A percentile compares a stretch with the other conserved stretches of the same genome.
These are phyloP conservation scores for Zaprionus ornatus DNA, from an alignment of 1,140 invertebrate species.

Conservation along the genomic window DNA sequence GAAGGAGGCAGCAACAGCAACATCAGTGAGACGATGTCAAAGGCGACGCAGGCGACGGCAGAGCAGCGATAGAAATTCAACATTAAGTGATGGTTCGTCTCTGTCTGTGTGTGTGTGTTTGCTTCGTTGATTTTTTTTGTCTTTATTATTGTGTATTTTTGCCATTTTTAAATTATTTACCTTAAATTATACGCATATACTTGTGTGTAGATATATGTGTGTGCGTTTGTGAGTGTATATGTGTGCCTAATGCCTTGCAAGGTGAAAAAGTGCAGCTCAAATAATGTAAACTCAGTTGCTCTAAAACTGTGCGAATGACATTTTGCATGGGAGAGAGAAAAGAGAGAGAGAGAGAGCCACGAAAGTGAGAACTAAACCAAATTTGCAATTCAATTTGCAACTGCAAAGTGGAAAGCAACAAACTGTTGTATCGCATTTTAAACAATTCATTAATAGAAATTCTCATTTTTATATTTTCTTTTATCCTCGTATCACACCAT, in stretches of 20 bases:
- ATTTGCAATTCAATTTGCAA: background rate
- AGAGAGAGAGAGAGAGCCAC: background rate
- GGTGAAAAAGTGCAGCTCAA: background rate
- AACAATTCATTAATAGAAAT: too few relatives aligned
- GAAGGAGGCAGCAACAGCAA: constrained; percentile 3
- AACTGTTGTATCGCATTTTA: background rate
- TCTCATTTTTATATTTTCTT: background rate
- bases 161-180: constrained; percentile 42
- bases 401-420: background rate
- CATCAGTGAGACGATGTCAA: constrained; percentile 13
- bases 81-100: constrained; percentile 62
- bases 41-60: constrained; percentile 18
- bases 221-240: background rate
- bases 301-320: constrained; percentile 1
- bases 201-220: background rate
- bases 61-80: constrained; percentile 60
- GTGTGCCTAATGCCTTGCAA: constrained; percentile 2
- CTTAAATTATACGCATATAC: background rate
- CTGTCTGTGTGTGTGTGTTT: constrained; percentile 16
- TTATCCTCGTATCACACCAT: background rate
- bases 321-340: background rate
- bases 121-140: constrained; percentile 34
- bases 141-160: constrained; percentile 43
- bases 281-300: background rate
- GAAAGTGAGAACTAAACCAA: background rate